Conservation (phyloP, 2,113 vertebrate genomes). For the Heteronetta atricapilla region DNA sequence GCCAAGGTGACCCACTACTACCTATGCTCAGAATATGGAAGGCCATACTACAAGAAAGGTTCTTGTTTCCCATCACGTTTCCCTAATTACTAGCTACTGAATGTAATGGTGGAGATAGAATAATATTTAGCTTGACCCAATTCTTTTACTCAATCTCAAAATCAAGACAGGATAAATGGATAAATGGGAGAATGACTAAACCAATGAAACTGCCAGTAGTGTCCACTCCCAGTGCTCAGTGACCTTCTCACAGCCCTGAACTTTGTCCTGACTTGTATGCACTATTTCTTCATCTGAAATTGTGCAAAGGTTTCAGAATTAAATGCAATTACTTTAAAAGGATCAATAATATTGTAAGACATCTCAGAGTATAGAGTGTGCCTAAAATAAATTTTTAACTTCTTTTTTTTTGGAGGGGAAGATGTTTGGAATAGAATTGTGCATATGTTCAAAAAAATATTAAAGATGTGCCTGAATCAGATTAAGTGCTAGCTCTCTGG, state of each 20-base stretch:
- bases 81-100: background rate
- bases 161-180: background rate
- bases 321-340: slow-evolving; percentile 76
- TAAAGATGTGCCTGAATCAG: slow-evolving; percentile 78
- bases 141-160: background rate
- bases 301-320: slow-evolving; percentile 54
- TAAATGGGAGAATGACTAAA: background rate
- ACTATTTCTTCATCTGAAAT: slow-evolving; percentile 40
- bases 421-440: slow-evolving; percentile 37
- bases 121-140: background rate
- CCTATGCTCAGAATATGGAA: background rate
- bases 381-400: slow-evolving; percentile 69
- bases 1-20: background rate
- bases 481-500: slow-evolving; percentile 77
- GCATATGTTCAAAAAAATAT: slow-evolving; percentile 71
- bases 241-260: background rate
- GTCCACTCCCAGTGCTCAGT: background rate
- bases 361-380: background rate
- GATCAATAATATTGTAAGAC: slow-evolving; percentile 57
- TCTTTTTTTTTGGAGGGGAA: slow-evolving; percentile 35
- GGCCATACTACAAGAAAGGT: background rate
- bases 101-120: background rate
- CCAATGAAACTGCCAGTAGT: background rate
- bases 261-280: slow-evolving; percentile 2
- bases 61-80: background rate